A percentile compares a stretch with the other conserved stretches of the same genome.
Evolutionary conservation across 2,797 vertebrate genomes (phyloP).

Genomic region (Macropodus opercularis): DNA sequence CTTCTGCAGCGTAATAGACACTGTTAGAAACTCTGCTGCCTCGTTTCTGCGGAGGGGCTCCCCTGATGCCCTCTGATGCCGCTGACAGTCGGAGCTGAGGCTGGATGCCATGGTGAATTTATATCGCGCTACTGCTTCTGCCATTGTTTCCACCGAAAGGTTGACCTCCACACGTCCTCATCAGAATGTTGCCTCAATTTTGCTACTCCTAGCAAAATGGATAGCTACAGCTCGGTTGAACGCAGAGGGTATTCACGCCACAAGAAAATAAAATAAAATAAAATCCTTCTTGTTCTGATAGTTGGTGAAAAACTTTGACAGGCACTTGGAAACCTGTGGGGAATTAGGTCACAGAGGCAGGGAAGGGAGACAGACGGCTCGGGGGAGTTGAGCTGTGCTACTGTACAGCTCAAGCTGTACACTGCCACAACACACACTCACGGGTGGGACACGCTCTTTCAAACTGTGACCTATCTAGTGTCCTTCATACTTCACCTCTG

Average conservation of each 20-base stretch:
- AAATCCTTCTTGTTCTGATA: slow-evolving; percentile 60
- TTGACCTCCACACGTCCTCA: slow-evolving; percentile 72
- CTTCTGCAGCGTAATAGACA: slow-evolving; percentile 82
- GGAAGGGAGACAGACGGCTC: slow-evolving; percentile 59
- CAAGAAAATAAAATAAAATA: no score
- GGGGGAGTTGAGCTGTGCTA: slow-evolving; percentile 57
- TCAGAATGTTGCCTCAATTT: slow-evolving; percentile 69
- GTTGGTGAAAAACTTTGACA: slow-evolving; percentile 77
- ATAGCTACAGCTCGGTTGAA: slow-evolving; percentile 71
- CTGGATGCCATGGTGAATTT: slow-evolving; percentile 68
- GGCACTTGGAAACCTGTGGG: slow-evolving; percentile 71
- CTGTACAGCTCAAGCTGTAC: slow-evolving; percentile 54
- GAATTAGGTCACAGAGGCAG: slow-evolving; percentile 75
- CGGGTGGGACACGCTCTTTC: slow-evolving; percentile 58
- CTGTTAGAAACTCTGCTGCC: slow-evolving; percentile 73
- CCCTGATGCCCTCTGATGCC: slow-evolving; percentile 70
- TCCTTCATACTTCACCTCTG: slow-evolving; percentile 75
- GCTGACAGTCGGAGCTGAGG: slow-evolving; percentile 69
- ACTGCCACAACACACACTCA: slow-evolving; percentile 50
- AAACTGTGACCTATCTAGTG: slow-evolving; percentile 71
- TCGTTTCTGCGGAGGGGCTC: slow-evolving; percentile 69
- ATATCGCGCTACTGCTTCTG: slow-evolving; percentile 61
- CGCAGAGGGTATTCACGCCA: slow-evolving; percentile 54
- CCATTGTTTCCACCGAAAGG: slow-evolving; percentile 72
- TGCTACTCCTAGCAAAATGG: slow-evolving; percentile 77